Evolutionary conservation across 2,888 invertebrate genomes (phyloP), one percentile per base, ranked within the genome.

Genomic region (Troides aeacus): DNA sequence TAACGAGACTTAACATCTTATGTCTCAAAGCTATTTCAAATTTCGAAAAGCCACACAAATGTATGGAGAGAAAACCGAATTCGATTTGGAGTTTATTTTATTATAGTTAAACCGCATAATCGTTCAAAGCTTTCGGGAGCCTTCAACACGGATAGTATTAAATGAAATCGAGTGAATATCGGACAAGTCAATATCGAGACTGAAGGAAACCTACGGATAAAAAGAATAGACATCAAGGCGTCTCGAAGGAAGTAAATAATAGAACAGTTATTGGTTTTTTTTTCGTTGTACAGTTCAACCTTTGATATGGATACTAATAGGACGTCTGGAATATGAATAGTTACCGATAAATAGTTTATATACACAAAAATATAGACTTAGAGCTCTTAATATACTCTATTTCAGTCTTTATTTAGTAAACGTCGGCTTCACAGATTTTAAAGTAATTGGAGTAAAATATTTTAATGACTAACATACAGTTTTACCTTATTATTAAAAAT

Each of bases 91-190:
- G 57, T 24, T 39, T 23, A 42, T 62, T 67, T 30, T 10, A 63
- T 63, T 63, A 50, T 17, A 56, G 57, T 24, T 42, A 24, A n/a
- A 58, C n/a, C 21, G 18, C 39, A 58, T 7, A 58, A 21, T 30
- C 39, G 56, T 42, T 23, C 46, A 57, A 68, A 62, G 57, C 50
- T 53, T 58, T 62, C 62, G 58, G 59, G 46, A 63, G 63, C 59
- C 4, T 58, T 58, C 56, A 56, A 18, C 30, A 24, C 36, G 30
- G 46, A 57, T 21, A 18, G 68, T 63, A 46, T 59, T 68, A 23
- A 68, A 68, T 50, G 46, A 63, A 59, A 68, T 68, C 46, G 50
- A 50, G 36, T 46, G 63, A 30, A 58, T 68, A 63, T 63, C 59
- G 63, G 50, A 68, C 64, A 56, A 60, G 64, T 36, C 64, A 64